phyloP scores from a whole-genome alignment of 2,797 vertebrate genomes.

The Selene dorsalis region DNA sequence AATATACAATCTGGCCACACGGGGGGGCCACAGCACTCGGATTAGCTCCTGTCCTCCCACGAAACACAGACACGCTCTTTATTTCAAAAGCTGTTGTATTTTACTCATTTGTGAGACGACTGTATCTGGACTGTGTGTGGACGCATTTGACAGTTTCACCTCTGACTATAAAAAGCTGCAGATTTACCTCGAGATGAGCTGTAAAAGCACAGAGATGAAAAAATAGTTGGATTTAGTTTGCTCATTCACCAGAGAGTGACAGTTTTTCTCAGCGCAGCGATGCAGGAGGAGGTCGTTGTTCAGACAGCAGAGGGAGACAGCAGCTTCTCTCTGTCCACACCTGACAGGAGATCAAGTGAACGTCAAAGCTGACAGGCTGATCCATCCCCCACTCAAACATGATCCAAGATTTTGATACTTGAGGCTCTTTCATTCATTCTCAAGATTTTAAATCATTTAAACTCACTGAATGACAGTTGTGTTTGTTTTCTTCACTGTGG shows the following conservation, averaged over 20 bases:
- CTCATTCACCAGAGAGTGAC: not conserved
- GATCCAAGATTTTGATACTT: not conserved
- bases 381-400: not conserved
- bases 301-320: constrained; percentile 65
- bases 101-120: not conserved
- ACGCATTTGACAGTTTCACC: not conserved
- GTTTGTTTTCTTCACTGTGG: not conserved
- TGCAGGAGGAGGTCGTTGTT: not conserved
- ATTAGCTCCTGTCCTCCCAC: constrained; percentile 1
- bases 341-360: constrained; percentile 5
- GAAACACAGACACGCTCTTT: not conserved
- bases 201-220: not conserved
- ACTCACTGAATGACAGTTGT: not conserved
- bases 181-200: not conserved
- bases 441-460: not conserved
- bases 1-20: constrained; percentile 47
- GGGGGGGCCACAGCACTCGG: constrained; percentile 66
- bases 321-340: constrained; percentile 19
- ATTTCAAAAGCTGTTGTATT: not conserved
- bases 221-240: not conserved
- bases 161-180: not conserved
- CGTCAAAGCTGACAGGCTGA: not conserved
- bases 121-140: not conserved
- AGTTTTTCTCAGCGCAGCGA: not conserved
- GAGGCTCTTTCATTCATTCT: not conserved